These are phyloP conservation scores for Halictus ligatus DNA, from an alignment of 2,888 invertebrate genomes.

Conservation along the genomic window DNA sequence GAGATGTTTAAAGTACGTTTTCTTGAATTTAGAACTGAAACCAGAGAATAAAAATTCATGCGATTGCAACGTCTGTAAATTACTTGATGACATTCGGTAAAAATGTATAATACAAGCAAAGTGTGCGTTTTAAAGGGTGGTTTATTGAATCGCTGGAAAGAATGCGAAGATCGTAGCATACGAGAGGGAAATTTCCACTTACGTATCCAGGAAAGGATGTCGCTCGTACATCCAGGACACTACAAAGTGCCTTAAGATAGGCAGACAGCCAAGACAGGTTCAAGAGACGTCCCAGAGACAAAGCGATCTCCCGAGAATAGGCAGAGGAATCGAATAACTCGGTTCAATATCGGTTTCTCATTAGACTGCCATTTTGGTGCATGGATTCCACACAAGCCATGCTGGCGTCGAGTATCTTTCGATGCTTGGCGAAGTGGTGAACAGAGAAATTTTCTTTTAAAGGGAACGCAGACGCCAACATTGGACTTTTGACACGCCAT, in stretches of 20 bases:
- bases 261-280: constrained; percentile 57
- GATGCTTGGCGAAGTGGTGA: background rate
- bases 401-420: constrained; percentile 22
- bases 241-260: constrained; percentile 54
- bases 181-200: constrained; percentile 6
- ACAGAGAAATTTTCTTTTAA: background rate
- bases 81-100: background rate
- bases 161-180: background rate
- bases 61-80: too few relatives aligned
- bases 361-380: constrained; percentile 60
- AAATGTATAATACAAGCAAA: background rate
- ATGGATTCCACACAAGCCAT: constrained; percentile 39
- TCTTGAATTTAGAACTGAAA: too few relatives aligned
- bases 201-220: constrained; percentile 8
- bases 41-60: too few relatives aligned
- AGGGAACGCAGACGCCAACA: background rate
- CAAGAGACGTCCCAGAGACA: constrained; percentile 61
- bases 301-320: constrained; percentile 67
- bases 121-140: background rate
- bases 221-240: constrained; percentile 24
- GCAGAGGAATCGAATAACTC: constrained; percentile 55
- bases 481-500: background rate
- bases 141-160: background rate
- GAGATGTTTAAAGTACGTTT: too few relatives aligned
- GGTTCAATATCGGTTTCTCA: constrained; percentile 69